These are phyloP conservation scores for Meganola albula DNA, from an alignment of 2,888 invertebrate species.

Conservation along the genomic window DNA sequence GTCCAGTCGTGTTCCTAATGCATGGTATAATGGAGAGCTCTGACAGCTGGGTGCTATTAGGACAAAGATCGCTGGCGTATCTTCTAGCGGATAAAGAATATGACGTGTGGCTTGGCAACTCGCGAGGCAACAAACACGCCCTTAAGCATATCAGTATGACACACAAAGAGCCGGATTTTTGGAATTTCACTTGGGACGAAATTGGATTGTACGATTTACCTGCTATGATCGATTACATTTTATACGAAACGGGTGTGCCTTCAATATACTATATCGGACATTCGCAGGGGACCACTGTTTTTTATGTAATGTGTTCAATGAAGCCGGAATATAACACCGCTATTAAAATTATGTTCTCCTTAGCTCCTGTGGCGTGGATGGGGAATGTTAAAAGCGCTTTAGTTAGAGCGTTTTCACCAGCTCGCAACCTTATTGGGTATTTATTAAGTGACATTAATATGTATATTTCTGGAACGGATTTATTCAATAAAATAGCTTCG, in stretches of 20 bases:
- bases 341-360: slow-evolving; percentile 71
- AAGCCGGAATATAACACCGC: slow-evolving; percentile 76
- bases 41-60: slow-evolving; percentile 62
- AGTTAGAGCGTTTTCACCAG: slow-evolving; percentile 43
- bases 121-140: slow-evolving; percentile 82
- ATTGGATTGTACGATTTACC: slow-evolving; percentile 85
- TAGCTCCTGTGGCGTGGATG: slow-evolving; percentile 79
- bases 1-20: slow-evolving; percentile 81
- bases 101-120: slow-evolving; percentile 91
- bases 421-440: slow-evolving; percentile 32
- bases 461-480: slow-evolving; percentile 37
- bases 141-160: slow-evolving; percentile 37
- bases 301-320: slow-evolving; percentile 75
- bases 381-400: slow-evolving; percentile 55
- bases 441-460: slow-evolving; percentile 34
- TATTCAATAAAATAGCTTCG: slow-evolving; percentile 37
- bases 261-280: slow-evolving; percentile 83
- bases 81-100: slow-evolving; percentile 81
- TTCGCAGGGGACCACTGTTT: slow-evolving; percentile 81
- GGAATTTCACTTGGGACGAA: slow-evolving; percentile 82
- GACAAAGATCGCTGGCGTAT: slow-evolving; percentile 79
- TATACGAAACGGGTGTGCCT: slow-evolving; percentile 60
- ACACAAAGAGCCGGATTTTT: slow-evolving; percentile 36
- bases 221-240: slow-evolving; percentile 81
- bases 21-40: slow-evolving; percentile 83